phyloP scores from a whole-genome alignment of 2,888 invertebrate genomes.

The Pyrochroa serraticornis region DNA sequence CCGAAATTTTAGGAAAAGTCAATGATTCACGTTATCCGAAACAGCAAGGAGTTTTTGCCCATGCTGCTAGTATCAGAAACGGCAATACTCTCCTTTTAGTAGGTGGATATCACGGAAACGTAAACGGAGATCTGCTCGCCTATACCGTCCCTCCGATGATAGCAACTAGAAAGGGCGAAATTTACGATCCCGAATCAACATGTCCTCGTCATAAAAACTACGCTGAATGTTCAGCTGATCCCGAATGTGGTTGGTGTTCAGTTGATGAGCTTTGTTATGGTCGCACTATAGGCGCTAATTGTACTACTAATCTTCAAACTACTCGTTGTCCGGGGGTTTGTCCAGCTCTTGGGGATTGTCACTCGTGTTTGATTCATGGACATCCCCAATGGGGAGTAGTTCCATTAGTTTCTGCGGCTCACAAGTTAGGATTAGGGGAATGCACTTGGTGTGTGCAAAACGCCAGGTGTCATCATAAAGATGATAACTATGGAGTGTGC shows the following conservation, averaged over 20 bases:
- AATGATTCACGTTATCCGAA: constrained; percentile 79
- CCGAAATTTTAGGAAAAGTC: constrained; percentile 75
- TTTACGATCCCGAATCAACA: constrained; percentile 75
- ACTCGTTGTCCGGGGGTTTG: constrained; percentile 87
- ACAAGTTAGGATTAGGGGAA: constrained; percentile 77
- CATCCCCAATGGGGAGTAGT: constrained; percentile 59
- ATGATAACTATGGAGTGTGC: constrained; percentile 83
- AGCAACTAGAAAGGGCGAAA: constrained; percentile 69
- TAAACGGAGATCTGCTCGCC: constrained; percentile 85
- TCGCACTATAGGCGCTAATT: constrained; percentile 84
- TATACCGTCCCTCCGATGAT: constrained; percentile 86
- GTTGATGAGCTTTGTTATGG: constrained; percentile 75
- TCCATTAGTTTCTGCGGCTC: constrained; percentile 69
- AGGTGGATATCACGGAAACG: constrained; percentile 93
- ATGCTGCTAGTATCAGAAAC: constrained; percentile 80
- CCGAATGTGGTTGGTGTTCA: constrained; percentile 94
- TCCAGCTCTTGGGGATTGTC: constrained; percentile 85
- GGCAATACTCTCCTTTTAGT: constrained; percentile 83
- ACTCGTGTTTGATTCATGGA: constrained; percentile 86
- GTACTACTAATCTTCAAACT: constrained; percentile 88
- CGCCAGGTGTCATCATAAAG: constrained; percentile 85
- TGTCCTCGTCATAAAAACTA: constrained; percentile 77
- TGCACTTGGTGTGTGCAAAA: constrained; percentile 95
- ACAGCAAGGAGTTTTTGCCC: constrained; percentile 88
- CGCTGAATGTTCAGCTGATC: constrained; percentile 84